Percentiles rank a stretch among this genome's conserved stretches.
phyloP scores from a whole-genome alignment of 2,113 vertebrate genomes.

The Bubo bubo region DNA sequence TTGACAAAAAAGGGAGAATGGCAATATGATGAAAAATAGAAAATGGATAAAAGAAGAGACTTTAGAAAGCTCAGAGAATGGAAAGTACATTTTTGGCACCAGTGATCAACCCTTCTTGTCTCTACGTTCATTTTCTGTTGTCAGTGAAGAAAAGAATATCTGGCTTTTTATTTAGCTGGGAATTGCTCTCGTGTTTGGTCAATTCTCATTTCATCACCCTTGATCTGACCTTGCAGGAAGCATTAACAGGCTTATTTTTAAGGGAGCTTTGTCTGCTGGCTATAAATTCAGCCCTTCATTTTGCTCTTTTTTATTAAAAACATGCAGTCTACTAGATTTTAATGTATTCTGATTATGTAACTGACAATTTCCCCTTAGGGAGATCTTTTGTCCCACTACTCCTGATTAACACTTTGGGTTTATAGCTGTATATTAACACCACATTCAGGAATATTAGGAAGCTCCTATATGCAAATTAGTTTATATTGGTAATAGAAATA shows the following conservation, averaged over 20 bases:
- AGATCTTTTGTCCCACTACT: slow-evolving; percentile 56
- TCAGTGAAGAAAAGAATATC: slow-evolving; percentile 77
- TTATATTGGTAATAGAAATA: slow-evolving; percentile 1
- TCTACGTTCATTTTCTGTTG: slow-evolving; percentile 77
- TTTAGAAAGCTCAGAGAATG: slow-evolving; percentile 70
- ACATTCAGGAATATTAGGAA: slow-evolving; percentile 23
- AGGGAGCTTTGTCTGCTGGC: slow-evolving; percentile 65
- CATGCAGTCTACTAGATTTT: slow-evolving; percentile 29
- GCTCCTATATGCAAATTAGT: slow-evolving; percentile 63
- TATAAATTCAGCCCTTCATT: slow-evolving; percentile 78
- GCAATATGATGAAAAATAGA: slow-evolving; percentile 75
- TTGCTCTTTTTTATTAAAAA: slow-evolving; percentile 69
- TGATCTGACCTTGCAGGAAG: slow-evolving; percentile 84
- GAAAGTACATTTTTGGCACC: slow-evolving; percentile 78
- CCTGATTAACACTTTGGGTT: slow-evolving; percentile 64
- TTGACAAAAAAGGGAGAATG: slow-evolving; percentile 78
- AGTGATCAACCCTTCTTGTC: slow-evolving; percentile 75
- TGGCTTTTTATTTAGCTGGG: slow-evolving; percentile 75
- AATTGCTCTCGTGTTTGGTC: slow-evolving; percentile 86
- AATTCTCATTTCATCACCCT: slow-evolving; percentile 90
- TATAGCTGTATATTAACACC: slow-evolving; percentile 37
- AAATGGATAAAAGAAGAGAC: slow-evolving; percentile 79
- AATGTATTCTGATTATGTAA: slow-evolving; percentile 73
- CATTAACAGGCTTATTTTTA: slow-evolving; percentile 82
- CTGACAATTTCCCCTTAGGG: slow-evolving; percentile 24